Conservation (phyloP, 92 coral and sea anemone genomes). For the Meandrina meandrites region DNA sequence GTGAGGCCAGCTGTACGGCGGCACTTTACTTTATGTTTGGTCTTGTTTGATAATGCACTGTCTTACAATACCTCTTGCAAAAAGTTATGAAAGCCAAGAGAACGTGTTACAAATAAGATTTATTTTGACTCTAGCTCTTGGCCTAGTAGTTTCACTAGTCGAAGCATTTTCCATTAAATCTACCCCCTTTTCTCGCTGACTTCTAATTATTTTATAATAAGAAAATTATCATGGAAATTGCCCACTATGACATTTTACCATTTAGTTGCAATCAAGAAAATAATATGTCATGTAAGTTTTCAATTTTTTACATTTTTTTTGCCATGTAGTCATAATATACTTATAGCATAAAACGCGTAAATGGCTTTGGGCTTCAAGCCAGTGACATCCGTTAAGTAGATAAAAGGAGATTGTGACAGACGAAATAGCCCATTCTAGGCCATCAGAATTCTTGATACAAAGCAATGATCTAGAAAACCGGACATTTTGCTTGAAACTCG, state of each 20-base stretch:
- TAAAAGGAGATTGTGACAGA: background rate
- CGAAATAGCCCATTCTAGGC: background rate
- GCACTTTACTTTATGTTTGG: background rate
- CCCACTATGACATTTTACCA: background rate
- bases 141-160: background rate
- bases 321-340: background rate
- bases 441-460: background rate
- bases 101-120: background rate
- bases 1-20: background rate
- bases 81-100: background rate
- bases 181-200: background rate
- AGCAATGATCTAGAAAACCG: background rate
- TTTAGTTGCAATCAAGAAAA: background rate
- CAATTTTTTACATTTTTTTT: background rate
- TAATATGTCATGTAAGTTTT: background rate
- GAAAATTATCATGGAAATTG: background rate
- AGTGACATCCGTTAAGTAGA: background rate
- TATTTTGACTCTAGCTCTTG: background rate
- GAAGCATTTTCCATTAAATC: background rate
- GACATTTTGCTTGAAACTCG: background rate
- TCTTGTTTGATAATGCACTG: background rate
- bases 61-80: background rate
- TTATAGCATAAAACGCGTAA: background rate
- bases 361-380: background rate
- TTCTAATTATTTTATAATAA: background rate